Conservation (phyloP, 2,797 vertebrate genomes). For the Malurus splendens region DNA sequence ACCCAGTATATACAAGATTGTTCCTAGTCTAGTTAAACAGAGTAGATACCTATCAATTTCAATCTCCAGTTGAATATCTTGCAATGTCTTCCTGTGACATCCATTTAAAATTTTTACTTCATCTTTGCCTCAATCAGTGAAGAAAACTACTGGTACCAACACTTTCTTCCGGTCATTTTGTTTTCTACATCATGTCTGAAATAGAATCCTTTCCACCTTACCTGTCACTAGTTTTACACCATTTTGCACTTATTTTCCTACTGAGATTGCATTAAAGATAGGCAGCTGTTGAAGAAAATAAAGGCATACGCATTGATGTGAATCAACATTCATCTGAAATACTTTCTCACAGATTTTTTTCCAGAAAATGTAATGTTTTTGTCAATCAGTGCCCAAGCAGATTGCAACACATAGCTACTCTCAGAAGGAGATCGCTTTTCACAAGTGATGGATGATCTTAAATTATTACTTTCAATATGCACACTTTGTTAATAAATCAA, state of each 20-base stretch:
- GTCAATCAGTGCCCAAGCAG: background rate
- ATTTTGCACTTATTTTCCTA: background rate
- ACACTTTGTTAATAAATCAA: background rate
- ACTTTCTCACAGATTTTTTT: background rate
- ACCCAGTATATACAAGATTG: background rate
- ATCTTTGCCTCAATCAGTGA: background rate
- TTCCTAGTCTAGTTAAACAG: background rate
- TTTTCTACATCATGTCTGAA: background rate
- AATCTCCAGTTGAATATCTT: background rate
- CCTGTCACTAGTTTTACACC: background rate
- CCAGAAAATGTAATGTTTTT: background rate
- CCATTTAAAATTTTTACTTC: background rate
- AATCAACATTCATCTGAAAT: background rate
- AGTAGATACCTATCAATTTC: background rate
- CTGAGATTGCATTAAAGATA: background rate
- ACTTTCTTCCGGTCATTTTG: background rate
- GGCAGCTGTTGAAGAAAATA: background rate
- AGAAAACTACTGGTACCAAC: background rate
- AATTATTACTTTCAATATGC: background rate
- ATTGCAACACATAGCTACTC: background rate
- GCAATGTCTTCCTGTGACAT: background rate
- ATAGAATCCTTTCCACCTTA: background rate
- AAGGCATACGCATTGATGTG: background rate
- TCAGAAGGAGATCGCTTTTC: background rate
- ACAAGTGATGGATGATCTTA: background rate